Base-by-base conservation (phyloP, 1,140 invertebrate genomes). In the Glomeris maerens region DNA sequence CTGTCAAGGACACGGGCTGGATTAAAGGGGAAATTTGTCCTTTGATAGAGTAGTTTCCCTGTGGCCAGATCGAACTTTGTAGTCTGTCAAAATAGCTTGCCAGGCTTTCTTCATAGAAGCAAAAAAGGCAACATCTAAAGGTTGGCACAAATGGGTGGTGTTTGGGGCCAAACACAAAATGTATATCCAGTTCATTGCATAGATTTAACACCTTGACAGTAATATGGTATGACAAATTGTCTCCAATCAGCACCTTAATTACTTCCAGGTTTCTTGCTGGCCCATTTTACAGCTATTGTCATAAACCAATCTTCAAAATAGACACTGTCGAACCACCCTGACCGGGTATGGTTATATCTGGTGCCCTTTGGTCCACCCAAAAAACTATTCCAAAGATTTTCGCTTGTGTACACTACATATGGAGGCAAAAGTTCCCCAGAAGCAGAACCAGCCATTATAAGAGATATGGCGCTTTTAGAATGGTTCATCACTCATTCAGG, bases 271-370 rank as follows among this genome's bases (percentile, higher is more conserved):
- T 39, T 27, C 36, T 49, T 56, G 55, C 58, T 59, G 3, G 56
- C 28, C 49, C 53, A 50, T 27, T 60, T 57, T 17, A 66, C 26
- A 7, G 58, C 14, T 21, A 52, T 40, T 39, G 49, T 39, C 7
- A 38, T 44, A 55, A 66, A 61, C 62, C 60, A 66, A 47, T 66
- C 60, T 52, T 53, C 40, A 56, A 69, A 66, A 36, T 31, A 52
- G 26, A 31, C 22, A 26, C 23, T 23, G 47, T 69, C 66, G 55
- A 69, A 62, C 62, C 65, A 66, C 3, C 65, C 64, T 53, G 40
- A 52, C 22, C n/a, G 45, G 13, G 57, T 60, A 44, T 52, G 22
- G 45, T 58, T 58, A 42, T 56, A 63, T 20, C 57, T 28, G 2
- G 60, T 51, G 23, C 57, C 53, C 31, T 46, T 45, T 20, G 61